Conservation (phyloP, 2,113 vertebrate genomes). For the Madoqua kirkii region DNA sequence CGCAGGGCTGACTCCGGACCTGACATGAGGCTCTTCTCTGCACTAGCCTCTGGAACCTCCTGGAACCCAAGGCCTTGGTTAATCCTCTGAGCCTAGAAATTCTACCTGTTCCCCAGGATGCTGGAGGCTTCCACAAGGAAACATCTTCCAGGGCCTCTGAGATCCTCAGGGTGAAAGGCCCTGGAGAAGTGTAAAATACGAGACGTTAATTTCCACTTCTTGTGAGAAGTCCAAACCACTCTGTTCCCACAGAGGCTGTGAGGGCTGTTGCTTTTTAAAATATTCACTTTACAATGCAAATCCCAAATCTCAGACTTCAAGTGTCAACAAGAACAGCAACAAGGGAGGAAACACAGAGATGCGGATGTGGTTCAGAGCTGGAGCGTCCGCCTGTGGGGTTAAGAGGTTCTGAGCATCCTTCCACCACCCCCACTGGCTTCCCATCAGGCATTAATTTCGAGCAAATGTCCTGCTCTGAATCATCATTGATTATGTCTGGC, state of each 20-base stretch:
- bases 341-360: neutral
- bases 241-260: conserved; percentile 10
- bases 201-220: conserved; percentile 11
- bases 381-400: neutral
- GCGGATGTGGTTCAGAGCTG: conserved; percentile 17
- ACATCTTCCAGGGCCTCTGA: conserved; percentile 22
- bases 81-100: neutral
- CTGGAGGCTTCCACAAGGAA: conserved; percentile 17
- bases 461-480: neutral
- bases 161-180: conserved; percentile 24
- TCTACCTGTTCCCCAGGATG: neutral
- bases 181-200: conserved; percentile 8
- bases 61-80: neutral
- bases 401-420: neutral
- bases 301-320: neutral
- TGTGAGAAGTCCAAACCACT: neutral
- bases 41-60: neutral
- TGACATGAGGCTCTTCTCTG: neutral
- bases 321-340: neutral
- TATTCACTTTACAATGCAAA: conserved; percentile 29
- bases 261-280: conserved; percentile 33
- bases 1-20: neutral
- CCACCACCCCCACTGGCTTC: neutral
- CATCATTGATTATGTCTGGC: conserved; percentile 21
- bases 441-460: neutral